These are phyloP conservation scores for Apostichopus californicus DNA, from an alignment of 35 echinoderm and acorn worm genomes.

Conservation along the genomic window DNA sequence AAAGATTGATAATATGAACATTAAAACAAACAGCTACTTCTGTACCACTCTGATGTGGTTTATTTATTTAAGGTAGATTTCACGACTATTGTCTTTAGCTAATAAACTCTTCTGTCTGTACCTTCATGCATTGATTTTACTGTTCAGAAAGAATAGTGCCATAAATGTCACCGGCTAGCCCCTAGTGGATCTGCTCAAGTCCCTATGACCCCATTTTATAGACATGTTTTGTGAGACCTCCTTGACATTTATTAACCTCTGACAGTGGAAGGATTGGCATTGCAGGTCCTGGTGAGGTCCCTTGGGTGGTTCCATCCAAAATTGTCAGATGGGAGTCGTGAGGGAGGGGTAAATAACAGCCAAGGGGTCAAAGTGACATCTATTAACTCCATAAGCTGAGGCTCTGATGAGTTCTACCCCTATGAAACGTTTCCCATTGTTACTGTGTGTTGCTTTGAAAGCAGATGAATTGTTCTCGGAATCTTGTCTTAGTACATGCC, in stretches of 20 bases:
- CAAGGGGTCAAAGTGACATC: neutral
- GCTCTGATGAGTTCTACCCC: no score
- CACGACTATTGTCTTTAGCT: no score
- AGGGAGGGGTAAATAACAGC: constrained; percentile 2
- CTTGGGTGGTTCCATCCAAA: neutral
- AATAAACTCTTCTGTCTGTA: no score
- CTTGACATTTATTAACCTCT: constrained; percentile 1
- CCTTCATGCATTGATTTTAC: no score
- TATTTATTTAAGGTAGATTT: no score
- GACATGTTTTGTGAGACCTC: constrained; percentile 1
- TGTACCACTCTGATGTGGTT: no score
- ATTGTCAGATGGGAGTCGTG: neutral
- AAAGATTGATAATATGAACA: no score
- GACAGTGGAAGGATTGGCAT: neutral
- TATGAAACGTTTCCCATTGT: no score
- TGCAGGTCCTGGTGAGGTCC: neutral
- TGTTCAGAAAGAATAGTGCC: neutral
- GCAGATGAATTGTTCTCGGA: no score
- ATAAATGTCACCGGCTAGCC: neutral
- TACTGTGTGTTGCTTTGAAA: no score
- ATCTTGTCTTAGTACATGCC: no score
- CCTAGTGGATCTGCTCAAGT: neutral
- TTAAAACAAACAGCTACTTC: no score
- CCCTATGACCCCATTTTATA: constrained; percentile 9
- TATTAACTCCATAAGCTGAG: neutral